Evolutionary conservation across 1,140 invertebrate genomes (phyloP).

Genomic region (Oscheius sp.): DNA sequence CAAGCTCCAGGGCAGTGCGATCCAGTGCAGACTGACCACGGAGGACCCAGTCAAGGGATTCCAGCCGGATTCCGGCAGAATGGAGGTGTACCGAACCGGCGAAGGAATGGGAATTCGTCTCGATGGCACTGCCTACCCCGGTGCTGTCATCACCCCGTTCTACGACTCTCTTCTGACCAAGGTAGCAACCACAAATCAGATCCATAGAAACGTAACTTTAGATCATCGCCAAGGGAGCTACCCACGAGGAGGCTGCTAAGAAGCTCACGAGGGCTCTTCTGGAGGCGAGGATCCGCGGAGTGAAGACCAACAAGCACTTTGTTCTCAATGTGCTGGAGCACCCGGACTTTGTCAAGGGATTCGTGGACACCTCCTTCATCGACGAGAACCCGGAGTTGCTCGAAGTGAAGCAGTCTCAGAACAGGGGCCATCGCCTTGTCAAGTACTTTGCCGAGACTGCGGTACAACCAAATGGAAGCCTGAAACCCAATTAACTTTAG

Average conservation of each 20-base stretch:
- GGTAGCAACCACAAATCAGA: not conserved
- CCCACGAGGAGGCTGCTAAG: conserved; percentile 81
- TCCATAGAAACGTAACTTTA: not conserved
- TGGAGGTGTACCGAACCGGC: conserved; percentile 90
- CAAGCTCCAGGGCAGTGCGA: conserved; percentile 73
- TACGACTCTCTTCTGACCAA: conserved; percentile 97
- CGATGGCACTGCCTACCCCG: conserved; percentile 91
- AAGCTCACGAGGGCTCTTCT: conserved; percentile 93
- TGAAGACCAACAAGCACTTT: conserved; percentile 97
- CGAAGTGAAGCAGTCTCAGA: conserved; percentile 80
- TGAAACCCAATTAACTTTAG: too few relatives aligned
- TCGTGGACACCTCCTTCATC: conserved; percentile 95
- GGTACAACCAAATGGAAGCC: not conserved
- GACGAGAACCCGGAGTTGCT: conserved; percentile 96
- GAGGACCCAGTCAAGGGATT: conserved; percentile 96
- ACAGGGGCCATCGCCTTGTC: conserved; percentile 90
- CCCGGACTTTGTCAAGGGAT: conserved; percentile 88
- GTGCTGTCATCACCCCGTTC: conserved; percentile 94
- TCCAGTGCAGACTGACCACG: conserved; percentile 96
- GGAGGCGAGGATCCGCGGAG: conserved; percentile 94
- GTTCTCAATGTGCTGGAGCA: conserved; percentile 93
- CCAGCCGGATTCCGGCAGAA: conserved; percentile 92
- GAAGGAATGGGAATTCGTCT: conserved; percentile 98
- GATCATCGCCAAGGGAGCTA: conserved; percentile 88
- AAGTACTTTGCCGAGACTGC: conserved; percentile 84